phyloP scores from a whole-genome alignment of 2,888 invertebrate genomes.

The Epistrophe grossulariae region DNA sequence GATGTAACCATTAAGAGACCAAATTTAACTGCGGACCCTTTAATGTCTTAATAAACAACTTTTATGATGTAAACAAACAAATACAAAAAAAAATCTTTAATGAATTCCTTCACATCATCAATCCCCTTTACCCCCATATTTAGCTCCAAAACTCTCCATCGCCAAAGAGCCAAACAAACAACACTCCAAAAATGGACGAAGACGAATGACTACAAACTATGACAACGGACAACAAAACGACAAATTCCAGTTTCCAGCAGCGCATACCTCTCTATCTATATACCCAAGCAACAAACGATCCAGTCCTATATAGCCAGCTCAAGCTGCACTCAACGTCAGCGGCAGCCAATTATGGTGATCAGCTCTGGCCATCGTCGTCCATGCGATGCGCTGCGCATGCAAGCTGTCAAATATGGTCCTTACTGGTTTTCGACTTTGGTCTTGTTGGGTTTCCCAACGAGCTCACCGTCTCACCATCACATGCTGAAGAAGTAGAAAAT shows the following conservation, averaged over 20 bases:
- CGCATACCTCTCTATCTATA: neutral
- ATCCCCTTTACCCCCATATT: neutral
- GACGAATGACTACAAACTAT: slow-evolving; percentile 68
- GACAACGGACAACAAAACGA: slow-evolving; percentile 63
- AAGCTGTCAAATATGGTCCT: slow-evolving; percentile 74
- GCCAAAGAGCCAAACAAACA: neutral
- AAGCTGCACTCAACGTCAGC: slow-evolving; percentile 33
- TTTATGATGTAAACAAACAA: slow-evolving; percentile 19
- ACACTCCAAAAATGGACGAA: slow-evolving; percentile 63
- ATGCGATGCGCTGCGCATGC: slow-evolving; percentile 40
- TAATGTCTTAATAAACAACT: slow-evolving; percentile 70
- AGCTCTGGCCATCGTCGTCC: slow-evolving; percentile 9
- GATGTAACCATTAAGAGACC: slow-evolving; percentile 1
- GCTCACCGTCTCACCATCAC: neutral
- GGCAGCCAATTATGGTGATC: slow-evolving; percentile 73
- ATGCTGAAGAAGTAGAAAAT: slow-evolving; percentile 27
- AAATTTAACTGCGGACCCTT: slow-evolving; percentile 23
- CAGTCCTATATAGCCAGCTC: slow-evolving; percentile 30
- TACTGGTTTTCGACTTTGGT: slow-evolving; percentile 65
- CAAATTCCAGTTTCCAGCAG: slow-evolving; percentile 69
- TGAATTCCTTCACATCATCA: slow-evolving; percentile 18
- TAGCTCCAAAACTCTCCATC: neutral
- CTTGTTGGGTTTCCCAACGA: slow-evolving; percentile 34
- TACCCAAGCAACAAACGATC: neutral
- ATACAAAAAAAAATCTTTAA: slow-evolving; percentile 19